Evolutionary conservation across 2,888 invertebrate species (phyloP).

Genomic region (Lasioglossum morio): DNA sequence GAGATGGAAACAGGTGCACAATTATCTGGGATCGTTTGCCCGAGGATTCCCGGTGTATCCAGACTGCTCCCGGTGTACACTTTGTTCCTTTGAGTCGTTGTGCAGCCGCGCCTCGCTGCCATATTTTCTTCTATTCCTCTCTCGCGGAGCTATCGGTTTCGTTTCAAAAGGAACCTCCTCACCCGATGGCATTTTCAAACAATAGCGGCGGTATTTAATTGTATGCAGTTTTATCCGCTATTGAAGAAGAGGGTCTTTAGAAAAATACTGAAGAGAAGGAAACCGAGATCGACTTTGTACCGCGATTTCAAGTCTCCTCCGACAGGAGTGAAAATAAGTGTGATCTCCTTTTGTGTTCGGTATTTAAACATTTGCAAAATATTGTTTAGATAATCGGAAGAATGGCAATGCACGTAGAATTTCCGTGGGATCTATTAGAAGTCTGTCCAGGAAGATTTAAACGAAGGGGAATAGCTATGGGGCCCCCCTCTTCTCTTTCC

Average conservation of each 20-base stretch:
- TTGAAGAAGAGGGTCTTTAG: not conserved
- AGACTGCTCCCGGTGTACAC: conserved; percentile 5
- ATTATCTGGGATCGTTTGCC: conserved; percentile 54
- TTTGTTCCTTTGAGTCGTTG: not conserved
- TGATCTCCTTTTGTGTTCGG: not conserved
- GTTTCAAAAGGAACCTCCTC: not conserved
- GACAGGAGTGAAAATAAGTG: not conserved
- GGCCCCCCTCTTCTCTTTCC: not conserved
- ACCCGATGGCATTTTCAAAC: not conserved
- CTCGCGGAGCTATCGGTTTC: not conserved
- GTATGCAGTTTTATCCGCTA: not conserved
- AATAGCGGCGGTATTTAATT: conserved; percentile 4
- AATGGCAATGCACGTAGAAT: conserved; percentile 39
- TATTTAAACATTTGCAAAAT: not conserved
- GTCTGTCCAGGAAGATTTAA: conserved; percentile 27
- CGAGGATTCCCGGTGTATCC: conserved; percentile 38
- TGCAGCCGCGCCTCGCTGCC: not conserved
- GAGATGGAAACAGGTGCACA: conserved; percentile 58
- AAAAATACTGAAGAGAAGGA: not conserved
- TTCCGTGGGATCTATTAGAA: conserved; percentile 57
- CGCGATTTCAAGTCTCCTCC: not conserved
- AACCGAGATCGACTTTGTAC: not conserved
- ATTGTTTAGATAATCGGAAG: not conserved
- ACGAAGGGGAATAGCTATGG: conserved; percentile 11
- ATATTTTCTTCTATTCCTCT: not conserved